Evolutionary conservation across 2,888 invertebrate species (phyloP), one percentile per base, ranked within the genome.

Genomic region (Sinhomidia bicolor): DNA sequence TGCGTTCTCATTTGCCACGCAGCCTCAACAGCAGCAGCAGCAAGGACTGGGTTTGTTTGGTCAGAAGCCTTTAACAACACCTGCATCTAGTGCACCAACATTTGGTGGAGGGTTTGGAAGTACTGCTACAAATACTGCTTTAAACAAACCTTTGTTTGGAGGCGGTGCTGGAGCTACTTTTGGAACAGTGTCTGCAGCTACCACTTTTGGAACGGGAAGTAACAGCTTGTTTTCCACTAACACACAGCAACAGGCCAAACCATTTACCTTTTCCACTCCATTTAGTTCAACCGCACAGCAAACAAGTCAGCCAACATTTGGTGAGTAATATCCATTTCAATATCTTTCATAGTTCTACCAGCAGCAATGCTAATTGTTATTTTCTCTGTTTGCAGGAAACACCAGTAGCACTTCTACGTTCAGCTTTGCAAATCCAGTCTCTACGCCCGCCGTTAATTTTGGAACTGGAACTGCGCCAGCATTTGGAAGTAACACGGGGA

Each of bases 181-280:
- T 3, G 96, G 96, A 92, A 95, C 95, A 47, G 95, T 94, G 0
- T 96, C 95, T 0, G 94, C 94, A 92, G 94, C 89, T 29, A 94
- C 95, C 4, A 94, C 95, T 0, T 88, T 88, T 85, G 90, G 88
- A 5, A 71, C 85, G 14, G 90, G 85, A 51, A 82, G 88, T n/a
- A 79, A 95, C 87, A 71, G 89, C 84, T 93, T 96, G 1, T 96
- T 96, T 93, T 96, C 96, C 5, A 94, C 95, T 0, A 89, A 87
- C 29, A 74, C 80, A 23, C 89, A 89, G 68, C 74, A 89, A 88
- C 95, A 3, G 95, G 95, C 5, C 96, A 91, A 92, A 65, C 91
- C 91, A 4, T 92, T 92, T 54, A 78, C 89, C 7, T 92, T 92
- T 74, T 57, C 82, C 1, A 36, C 90, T 23, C 89, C 90, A n/a